Base-by-base conservation (phyloP, 1,140 invertebrate species). In the Oedothorax gibbosus region DNA sequence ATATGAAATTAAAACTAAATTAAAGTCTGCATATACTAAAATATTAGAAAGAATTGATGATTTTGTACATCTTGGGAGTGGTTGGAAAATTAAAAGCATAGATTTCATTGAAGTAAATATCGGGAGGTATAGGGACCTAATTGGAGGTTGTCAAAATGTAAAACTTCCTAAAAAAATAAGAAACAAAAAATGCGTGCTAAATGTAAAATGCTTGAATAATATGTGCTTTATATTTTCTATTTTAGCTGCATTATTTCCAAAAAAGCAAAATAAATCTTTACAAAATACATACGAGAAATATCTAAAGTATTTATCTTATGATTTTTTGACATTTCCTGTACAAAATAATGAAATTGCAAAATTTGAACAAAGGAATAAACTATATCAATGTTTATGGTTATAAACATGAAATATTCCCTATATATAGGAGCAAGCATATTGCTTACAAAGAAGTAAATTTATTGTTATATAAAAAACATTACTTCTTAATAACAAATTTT, bases 401-500 rank as follows among this genome's bases (percentile, higher is more conserved):
- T 66, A n/a, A 66, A 53, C 18, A 53, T 53, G 50, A 78, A 65
- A 12, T 65, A 66, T 66, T 54, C 21, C 8, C 49, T 53, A 78
- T 62, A 53, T 53, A 65, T 51, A 66, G 18, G 54, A 78, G n/a
- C 53, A 78, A 56, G 56, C n/a, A 56, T 14, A 73, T 20, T 73
- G 35, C 54, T 78, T 53, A 54, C 35, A 65, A 53, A 53, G 57
- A 73, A 73, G 18, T 78, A 53, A 65, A 80, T 57, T 54, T 80
- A 5, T 18, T 80, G 0, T 69, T 80, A 9, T 80, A 56, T 57
- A 56, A 69, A 80, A 69, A 69, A 49, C 65, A 80, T 69, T 80
- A 68, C 12, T 80, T 54, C 66, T 21, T 68, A n/a, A 80, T 80
- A 54, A 57, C 15, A 68, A 69, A 80, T 69, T 80, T 80, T 35